These are phyloP conservation scores for Chironomus riparius DNA, from an alignment of 2,888 invertebrate species.

Conservation along the genomic window DNA sequence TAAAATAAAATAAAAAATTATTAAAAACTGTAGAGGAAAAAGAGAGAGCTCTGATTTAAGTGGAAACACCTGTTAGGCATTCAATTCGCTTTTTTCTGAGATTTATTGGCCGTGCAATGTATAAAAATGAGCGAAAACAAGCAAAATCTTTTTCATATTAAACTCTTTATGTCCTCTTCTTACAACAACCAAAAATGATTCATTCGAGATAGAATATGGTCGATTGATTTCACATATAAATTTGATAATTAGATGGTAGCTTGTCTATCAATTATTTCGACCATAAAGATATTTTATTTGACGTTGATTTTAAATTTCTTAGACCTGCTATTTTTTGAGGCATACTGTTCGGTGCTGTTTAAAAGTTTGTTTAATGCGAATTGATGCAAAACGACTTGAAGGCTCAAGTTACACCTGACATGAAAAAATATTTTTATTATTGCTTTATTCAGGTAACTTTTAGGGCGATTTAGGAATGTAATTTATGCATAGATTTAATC, in stretches of 20 bases:
- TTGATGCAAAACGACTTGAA: not conserved
- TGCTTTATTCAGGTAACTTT: no score
- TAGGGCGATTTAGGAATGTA: no score
- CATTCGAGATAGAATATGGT: constrained; percentile 1
- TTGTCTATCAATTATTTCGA: not conserved
- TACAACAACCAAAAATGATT: not conserved
- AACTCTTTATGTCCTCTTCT: not conserved
- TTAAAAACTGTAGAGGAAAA: not conserved
- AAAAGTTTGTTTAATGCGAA: not conserved
- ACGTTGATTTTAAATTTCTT: not conserved
- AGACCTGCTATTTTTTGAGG: no score
- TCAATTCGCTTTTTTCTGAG: constrained; percentile 7
- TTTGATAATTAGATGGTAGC: constrained; percentile 8
- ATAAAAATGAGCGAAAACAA: constrained; percentile 6
- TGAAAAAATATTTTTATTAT: not conserved
- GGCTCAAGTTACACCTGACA: not conserved
- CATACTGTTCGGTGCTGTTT: not conserved
- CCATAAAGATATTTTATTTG: not conserved
- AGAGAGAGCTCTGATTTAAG: constrained; percentile 16
- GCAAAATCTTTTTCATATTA: not conserved
- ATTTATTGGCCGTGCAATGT: constrained; percentile 18
- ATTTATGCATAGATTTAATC: no score
- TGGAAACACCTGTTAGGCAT: constrained; percentile 21
- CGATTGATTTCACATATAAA: constrained; percentile 4
- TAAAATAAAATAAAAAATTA: no score